phyloP scores from a whole-genome alignment of 2,888 invertebrate genomes.

The Scelioninae gen. 2 region DNA sequence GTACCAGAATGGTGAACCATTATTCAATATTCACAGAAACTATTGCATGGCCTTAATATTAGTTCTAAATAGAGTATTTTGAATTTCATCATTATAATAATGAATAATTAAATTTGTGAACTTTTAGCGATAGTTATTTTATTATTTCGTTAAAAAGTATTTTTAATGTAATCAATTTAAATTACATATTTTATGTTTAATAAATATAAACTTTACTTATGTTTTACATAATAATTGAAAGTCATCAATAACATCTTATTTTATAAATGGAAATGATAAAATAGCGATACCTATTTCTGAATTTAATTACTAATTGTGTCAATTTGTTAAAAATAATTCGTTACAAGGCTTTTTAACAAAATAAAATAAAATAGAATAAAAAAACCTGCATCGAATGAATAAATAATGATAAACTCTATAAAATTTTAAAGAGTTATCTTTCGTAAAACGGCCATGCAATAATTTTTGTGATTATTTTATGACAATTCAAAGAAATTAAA shows the following conservation, averaged over 20 bases:
- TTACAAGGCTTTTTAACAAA: neutral
- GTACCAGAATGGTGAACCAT: no score
- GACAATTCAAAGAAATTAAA: conserved; percentile 7
- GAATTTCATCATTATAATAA: no score
- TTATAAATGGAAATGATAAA: neutral
- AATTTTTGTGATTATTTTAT: conserved; percentile 26
- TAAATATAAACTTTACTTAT: conserved; percentile 37
- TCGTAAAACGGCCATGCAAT: conserved; percentile 31
- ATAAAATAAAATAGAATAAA: no score
- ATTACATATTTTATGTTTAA: conserved; percentile 7
- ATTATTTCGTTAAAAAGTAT: conserved; percentile 1
- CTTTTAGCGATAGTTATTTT: no score
- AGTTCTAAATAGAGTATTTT: no score
- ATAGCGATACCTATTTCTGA: neutral
- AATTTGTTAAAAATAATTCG: neutral
- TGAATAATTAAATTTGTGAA: no score
- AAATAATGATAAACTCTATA: neutral
- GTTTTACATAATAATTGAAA: no score
- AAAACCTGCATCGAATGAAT: neutral
- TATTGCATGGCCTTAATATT: no score
- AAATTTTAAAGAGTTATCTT: conserved; percentile 7
- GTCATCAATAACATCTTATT: no score
- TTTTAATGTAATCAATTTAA: conserved; percentile 7
- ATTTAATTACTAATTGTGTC: conserved; percentile 10
- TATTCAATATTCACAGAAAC: no score